phyloP scores from a whole-genome alignment of 1,140 invertebrate genomes.

The Heterodera carotae region DNA sequence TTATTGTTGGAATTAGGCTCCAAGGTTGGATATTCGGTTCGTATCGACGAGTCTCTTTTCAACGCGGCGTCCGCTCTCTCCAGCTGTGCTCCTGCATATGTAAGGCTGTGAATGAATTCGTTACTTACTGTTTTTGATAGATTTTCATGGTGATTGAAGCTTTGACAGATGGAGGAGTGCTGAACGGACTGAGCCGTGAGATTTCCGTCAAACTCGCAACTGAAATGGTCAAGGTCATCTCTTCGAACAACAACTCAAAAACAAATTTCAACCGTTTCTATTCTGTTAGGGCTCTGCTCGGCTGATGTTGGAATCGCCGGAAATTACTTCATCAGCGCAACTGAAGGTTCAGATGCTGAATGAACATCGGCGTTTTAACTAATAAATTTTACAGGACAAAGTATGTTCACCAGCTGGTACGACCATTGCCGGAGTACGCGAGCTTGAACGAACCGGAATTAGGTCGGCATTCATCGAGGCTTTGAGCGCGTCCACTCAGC shows the following conservation, averaged over 20 bases:
- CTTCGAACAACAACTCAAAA: neutral
- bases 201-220: conserved; percentile 36
- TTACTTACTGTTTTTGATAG: neutral
- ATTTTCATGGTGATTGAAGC: conserved; percentile 48
- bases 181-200: conserved; percentile 41
- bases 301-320: conserved; percentile 29
- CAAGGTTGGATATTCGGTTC: conserved; percentile 23
- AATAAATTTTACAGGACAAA: conserved; percentile 14
- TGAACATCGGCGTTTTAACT: neutral
- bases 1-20: conserved; percentile 31
- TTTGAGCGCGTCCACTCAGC: conserved; percentile 35
- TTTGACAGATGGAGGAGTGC: conserved; percentile 47
- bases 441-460: conserved; percentile 44
- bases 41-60: conserved; percentile 35
- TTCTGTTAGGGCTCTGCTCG: conserved; percentile 29
- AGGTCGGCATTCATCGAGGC: conserved; percentile 46
- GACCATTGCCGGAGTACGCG: conserved; percentile 44
- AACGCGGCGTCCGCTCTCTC: conserved; percentile 46
- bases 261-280: too few species aligned
- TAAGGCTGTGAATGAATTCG: conserved; percentile 1
- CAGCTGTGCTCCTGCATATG: conserved; percentile 48
- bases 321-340: conserved; percentile 23
- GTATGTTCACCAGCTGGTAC: conserved; percentile 51
- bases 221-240: conserved; percentile 33
- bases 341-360: conserved; percentile 31